Evolutionary conservation across 1,140 invertebrate genomes (phyloP).

Genomic region (Ruditapes philippinarum): DNA sequence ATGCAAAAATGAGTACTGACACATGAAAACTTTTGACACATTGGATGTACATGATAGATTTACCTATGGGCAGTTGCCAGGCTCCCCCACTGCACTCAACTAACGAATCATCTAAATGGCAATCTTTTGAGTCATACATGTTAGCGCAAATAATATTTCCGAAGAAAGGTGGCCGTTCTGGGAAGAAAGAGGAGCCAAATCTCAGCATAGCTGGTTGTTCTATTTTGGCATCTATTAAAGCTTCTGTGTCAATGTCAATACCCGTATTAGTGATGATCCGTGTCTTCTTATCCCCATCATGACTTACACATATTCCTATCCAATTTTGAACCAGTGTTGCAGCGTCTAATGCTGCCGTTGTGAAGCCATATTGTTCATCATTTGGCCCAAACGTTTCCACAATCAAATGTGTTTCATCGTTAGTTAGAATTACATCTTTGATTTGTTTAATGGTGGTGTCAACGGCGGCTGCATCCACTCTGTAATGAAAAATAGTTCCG

Average conservation of each 20-base stretch:
- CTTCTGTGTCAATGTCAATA: neutral
- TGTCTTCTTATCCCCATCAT: neutral
- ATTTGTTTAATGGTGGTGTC: neutral
- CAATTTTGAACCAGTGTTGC: neutral
- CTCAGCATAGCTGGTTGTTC: neutral
- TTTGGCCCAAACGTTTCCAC: neutral
- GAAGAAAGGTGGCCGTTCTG: neutral
- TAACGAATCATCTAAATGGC: neutral
- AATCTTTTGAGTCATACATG: neutral
- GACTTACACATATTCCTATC: neutral
- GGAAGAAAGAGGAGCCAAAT: neutral
- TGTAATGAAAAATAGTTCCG: conserved; percentile 9
- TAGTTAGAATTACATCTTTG: neutral
- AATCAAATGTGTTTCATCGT: neutral
- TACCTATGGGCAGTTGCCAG: neutral
- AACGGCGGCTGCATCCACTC: neutral
- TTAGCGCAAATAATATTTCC: neutral
- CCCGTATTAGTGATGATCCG: neutral
- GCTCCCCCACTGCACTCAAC: neutral
- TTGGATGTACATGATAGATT: too few relatives aligned
- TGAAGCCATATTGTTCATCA: neutral
- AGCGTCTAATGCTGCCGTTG: neutral
- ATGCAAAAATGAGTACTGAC: too few relatives aligned
- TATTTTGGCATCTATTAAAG: neutral
- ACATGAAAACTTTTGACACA: too few relatives aligned